These are phyloP conservation scores for Stenotaenia linearis DNA, from an alignment of 2,888 invertebrate species.

Conservation along the genomic window DNA sequence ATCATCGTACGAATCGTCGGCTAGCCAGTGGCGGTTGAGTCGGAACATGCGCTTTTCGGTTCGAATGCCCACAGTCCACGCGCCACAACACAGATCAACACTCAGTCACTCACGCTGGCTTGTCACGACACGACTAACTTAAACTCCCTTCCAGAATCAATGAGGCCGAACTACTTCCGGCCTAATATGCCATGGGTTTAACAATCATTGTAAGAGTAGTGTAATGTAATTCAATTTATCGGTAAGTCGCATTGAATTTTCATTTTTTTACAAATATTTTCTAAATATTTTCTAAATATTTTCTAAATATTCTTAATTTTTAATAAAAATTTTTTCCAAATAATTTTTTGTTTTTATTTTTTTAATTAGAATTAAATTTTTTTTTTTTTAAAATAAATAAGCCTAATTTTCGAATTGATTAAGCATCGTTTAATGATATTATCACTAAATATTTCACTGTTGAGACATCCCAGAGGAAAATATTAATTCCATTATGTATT, in stretches of 20 bases:
- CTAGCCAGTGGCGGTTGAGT: background rate
- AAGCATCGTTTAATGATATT: background rate
- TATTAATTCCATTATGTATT: background rate
- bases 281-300: too few species aligned
- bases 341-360: too few species aligned
- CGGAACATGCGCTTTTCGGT: background rate
- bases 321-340: too few species aligned
- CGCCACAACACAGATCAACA: constrained; percentile 7
- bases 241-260: too few species aligned
- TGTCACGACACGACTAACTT: constrained; percentile 8
- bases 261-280: too few species aligned
- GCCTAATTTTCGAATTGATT: too few species aligned
- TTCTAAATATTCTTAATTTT: too few species aligned
- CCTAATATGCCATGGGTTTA: background rate
- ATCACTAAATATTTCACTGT: background rate
- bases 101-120: background rate
- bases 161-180: constrained; percentile 24
- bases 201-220: background rate
- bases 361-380: too few species aligned
- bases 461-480: background rate
- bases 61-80: background rate
- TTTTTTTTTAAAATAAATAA: too few species aligned
- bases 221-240: too few species aligned
- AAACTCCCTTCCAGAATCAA: constrained; percentile 16
- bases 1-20: background rate